Conservation (phyloP, 1,140 invertebrate species). For the Lutraria rhynchaena region DNA sequence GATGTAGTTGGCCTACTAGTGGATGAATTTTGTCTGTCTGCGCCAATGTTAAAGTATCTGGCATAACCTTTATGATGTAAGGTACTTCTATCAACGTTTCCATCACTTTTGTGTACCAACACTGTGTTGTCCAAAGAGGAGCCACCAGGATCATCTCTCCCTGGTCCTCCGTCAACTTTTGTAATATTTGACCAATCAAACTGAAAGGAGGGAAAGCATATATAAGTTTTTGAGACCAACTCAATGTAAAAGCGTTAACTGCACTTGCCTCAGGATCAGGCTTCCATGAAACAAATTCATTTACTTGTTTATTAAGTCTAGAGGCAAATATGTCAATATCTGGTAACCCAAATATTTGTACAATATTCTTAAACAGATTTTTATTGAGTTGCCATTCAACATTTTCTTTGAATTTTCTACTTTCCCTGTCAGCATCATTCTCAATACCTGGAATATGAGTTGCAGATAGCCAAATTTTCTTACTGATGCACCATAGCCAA, state of each 20-base stretch:
- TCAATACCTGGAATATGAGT: constrained; percentile 2
- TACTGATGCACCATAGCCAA: constrained; percentile 60
- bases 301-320: constrained; percentile 42
- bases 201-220: constrained; percentile 59
- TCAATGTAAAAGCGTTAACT: constrained; percentile 51
- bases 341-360: neutral
- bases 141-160: constrained; percentile 37
- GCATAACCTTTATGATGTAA: constrained; percentile 12
- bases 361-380: neutral
- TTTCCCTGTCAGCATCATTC: neutral
- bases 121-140: constrained; percentile 56
- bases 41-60: constrained; percentile 14
- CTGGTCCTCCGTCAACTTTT: constrained; percentile 15
- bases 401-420: constrained; percentile 23
- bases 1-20: constrained; percentile 27
- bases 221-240: constrained; percentile 29
- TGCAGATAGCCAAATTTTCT: constrained; percentile 16
- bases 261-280: constrained; percentile 50
- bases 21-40: constrained; percentile 40
- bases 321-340: constrained; percentile 57
- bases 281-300: constrained; percentile 48
- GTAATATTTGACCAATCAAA: constrained; percentile 21
- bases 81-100: neutral
- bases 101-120: constrained; percentile 24
- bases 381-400: constrained; percentile 13